phyloP scores from a whole-genome alignment of 2,797 vertebrate species.

The Semaprochilodus insignis region DNA sequence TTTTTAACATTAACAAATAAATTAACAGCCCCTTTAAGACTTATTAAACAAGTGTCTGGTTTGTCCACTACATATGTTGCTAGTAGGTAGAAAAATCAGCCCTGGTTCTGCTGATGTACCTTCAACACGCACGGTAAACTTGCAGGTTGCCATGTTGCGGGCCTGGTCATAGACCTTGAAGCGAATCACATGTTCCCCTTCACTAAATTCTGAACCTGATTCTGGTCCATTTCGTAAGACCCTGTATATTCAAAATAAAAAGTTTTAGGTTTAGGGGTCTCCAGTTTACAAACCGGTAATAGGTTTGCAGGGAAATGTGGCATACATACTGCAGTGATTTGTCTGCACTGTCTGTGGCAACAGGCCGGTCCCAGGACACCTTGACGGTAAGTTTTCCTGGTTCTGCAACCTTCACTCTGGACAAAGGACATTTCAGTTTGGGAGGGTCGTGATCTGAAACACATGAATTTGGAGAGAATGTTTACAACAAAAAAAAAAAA shows the following conservation, averaged over 20 bases:
- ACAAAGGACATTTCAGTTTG: conserved; percentile 91
- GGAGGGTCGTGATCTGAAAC: conserved; percentile 92
- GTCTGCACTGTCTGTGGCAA: conserved; percentile 89
- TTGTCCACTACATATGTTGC: not conserved
- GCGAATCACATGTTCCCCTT: conserved; percentile 87
- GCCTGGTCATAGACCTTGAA: conserved; percentile 92
- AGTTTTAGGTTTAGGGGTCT: not conserved
- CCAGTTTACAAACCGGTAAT: not conserved
- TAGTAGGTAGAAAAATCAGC: not conserved
- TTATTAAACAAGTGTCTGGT: too few relatives aligned
- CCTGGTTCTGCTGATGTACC: conserved; percentile 74
- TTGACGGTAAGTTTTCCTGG: conserved; percentile 88
- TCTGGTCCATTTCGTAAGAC: conserved; percentile 84
- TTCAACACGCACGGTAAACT: conserved; percentile 91
- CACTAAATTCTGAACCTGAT: conserved; percentile 86
- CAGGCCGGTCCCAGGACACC: conserved; percentile 89
- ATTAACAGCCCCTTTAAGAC: not conserved
- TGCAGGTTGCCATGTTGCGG: conserved; percentile 93
- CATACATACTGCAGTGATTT: conserved; percentile 83
- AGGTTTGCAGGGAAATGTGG: not conserved
- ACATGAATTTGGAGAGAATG: conserved; percentile 35
- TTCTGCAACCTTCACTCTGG: conserved; percentile 89
- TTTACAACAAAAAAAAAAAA: conserved; percentile 13
- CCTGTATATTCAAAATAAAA: conserved; percentile 70
- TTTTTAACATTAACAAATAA: not conserved